Conservation (phyloP, 2,888 invertebrate genomes). For the Choristoneura rosaceana region DNA sequence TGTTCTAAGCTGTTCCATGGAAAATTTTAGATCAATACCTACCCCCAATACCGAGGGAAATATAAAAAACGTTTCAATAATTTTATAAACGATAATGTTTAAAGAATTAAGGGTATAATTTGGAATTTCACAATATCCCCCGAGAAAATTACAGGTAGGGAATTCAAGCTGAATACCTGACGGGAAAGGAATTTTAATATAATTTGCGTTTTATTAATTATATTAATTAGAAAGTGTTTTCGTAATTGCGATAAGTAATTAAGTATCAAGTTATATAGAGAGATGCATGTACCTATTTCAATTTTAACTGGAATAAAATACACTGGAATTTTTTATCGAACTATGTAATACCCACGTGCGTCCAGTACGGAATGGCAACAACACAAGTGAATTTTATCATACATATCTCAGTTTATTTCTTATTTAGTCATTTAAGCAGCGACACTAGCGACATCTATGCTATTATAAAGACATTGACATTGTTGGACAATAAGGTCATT, state of each 20-base stretch:
- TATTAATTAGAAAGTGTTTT: neutral
- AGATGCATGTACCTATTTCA: too few relatives aligned
- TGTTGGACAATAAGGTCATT: too few relatives aligned
- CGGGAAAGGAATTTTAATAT: neutral
- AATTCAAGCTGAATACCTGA: neutral
- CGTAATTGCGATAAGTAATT: neutral
- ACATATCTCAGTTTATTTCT: too few relatives aligned
- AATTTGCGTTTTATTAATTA: neutral
- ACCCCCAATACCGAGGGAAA: neutral
- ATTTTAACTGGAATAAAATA: too few relatives aligned
- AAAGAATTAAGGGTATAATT: slow-evolving; percentile 3
- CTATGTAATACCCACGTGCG: too few relatives aligned
- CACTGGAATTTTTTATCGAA: too few relatives aligned
- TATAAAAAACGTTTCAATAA: neutral
- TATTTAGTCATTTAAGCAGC: too few relatives aligned
- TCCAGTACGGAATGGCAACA: too few relatives aligned
- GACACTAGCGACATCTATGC: too few relatives aligned
- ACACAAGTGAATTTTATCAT: too few relatives aligned
- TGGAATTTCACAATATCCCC: neutral
- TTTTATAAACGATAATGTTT: neutral
- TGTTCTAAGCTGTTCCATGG: neutral
- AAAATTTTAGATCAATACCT: neutral
- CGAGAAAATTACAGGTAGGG: neutral
- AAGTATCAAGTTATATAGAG: too few relatives aligned
- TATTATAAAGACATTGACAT: too few relatives aligned